Evolutionary conservation across 2,113 vertebrate genomes (phyloP), one percentile per base, ranked within the genome.

Genomic region (Alexandromys fortis): DNA sequence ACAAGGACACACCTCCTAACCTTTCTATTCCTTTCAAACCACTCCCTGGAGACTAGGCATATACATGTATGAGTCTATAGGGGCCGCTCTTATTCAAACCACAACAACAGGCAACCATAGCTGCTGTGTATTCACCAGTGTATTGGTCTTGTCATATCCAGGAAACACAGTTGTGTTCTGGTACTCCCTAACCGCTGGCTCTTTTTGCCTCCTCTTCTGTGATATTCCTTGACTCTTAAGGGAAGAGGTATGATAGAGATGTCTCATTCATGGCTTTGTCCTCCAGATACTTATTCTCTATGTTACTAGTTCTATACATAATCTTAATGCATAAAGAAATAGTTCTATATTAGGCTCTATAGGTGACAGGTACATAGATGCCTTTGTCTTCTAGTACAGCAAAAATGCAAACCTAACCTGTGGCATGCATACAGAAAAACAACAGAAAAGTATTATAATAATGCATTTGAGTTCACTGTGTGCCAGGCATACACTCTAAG

Each of bases 401-500:
- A 93, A 93, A 83, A 45, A 78, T 92, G 16, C 49, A 94, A 94
- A 88, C 28, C 16, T 42, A 89, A 94, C 14, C n/a, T 52, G 9
- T 33, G n/a, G 19, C 10, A 63, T 63, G 7, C 0, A 19, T 35
- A 28, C 28, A 38, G 68, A 87, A 79, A 28, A 86, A 42, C 5
- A 86, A n/a, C 5, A 58, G 67, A 91, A 45, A 47, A 90, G 68
- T n/a, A 81, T 30, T 30, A 61, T 61, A 79, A 49, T 1, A 55
- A 82, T 28, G 52, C 3, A 65, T 35, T 21, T 6, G 42, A 82
- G 38, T 42, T 81, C 47, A 61, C 26, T 90, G 35, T 52, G 61
- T 75, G 30, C 70, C 38, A 89, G 28, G n/a, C 12, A 63, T 33
- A 61, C 7, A 13, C 55, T 73, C 77, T 77, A 63, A 88, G 26